Evolutionary conservation across 2,113 vertebrate genomes (phyloP), one percentile per base, ranked within the genome.

Genomic region (Ceyx melanurus): DNA sequence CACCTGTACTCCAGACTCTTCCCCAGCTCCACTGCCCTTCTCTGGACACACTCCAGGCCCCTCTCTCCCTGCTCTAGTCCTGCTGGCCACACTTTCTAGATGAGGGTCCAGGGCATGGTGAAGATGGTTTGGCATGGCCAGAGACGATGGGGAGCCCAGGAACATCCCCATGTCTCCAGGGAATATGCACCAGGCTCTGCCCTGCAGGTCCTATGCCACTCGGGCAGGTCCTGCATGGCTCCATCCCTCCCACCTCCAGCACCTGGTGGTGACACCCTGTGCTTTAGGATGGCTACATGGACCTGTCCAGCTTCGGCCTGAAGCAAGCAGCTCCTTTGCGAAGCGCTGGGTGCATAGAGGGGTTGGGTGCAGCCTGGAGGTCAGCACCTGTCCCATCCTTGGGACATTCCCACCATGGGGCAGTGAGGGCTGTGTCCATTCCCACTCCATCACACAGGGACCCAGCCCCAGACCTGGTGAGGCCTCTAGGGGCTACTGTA

Each of bases 161-260:
- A 23, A 71, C 50, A 58, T 25, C 29, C 28, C 68, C 29, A 23
- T 0, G 1, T 23, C 28, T 57, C 23, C 5, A 3, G 61, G 25
- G 37, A 51, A 53, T 40, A 22, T 51, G 56, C 35, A 42, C 21
- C 31, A 23, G 51, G 58, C 23, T 58, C 58, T 66, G 66, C 40
- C 54, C 42, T 3, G 3, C 6, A 10, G 15, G 18, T 75, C 35
- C 29, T 16, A 25, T 9, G 15, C 31, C 65, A 37, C 17, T 31
- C 2, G 0, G 43, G 31, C 37, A 53, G 0, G 0, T 50, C 57
- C 64, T 1, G 3, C 21, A 7, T 1, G 3, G 16, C 53, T 28
- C 46, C 48, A 21, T 73, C 60, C 77, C 60, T 90, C 48, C 82
- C 56, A 28, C 42, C 35, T 61, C 13, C 35, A 33, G 86, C 17